Percentiles rank a stretch among this genome's conserved stretches.
Evolutionary conservation across 2,888 invertebrate genomes (phyloP).

Genomic region (Drosophila siamana): DNA sequence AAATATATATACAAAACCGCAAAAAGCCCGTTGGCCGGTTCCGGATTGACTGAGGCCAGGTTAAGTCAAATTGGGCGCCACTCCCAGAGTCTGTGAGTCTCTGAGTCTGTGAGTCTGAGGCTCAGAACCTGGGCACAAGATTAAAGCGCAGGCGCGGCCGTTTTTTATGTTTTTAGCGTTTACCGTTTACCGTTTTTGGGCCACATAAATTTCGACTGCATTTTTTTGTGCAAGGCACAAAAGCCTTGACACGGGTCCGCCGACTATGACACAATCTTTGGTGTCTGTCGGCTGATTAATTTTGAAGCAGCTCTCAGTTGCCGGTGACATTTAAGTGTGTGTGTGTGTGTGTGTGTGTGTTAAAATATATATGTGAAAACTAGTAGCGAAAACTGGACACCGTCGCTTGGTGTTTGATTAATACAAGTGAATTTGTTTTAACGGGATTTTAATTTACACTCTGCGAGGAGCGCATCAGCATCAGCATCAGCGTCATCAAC

Average conservation of each 20-base stretch:
- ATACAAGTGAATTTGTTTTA: conserved; percentile 43
- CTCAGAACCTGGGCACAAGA: conserved; percentile 27
- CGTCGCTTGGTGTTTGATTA: conserved; percentile 17
- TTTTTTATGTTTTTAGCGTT: too few relatives aligned
- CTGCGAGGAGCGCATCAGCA: conserved; percentile 32
- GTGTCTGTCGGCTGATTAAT: conserved; percentile 61
- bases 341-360: too few relatives aligned
- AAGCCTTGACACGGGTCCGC: conserved; percentile 51
- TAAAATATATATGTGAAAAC: too few relatives aligned
- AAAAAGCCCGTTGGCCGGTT: conserved; percentile 34
- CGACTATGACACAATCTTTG: conserved; percentile 48
- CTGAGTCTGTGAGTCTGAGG: conserved; percentile 1
- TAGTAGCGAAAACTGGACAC: conserved; percentile 41
- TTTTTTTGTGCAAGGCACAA: conserved; percentile 44
- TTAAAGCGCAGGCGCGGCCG: conserved; percentile 75
- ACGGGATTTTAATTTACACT: conserved; percentile 57
- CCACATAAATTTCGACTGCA: conserved; percentile 66
- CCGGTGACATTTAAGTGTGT: conserved; percentile 61
- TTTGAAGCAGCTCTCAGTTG: conserved; percentile 45
- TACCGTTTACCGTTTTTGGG: too few relatives aligned
- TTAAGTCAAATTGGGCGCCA: conserved; percentile 52
- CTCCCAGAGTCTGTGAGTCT: too few relatives aligned
- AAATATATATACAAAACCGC: too few relatives aligned
- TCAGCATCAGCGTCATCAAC: too few relatives aligned
- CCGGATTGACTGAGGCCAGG: conserved; percentile 22